phyloP scores from a whole-genome alignment of 2,797 vertebrate species.

The Oryzias sinensis region DNA sequence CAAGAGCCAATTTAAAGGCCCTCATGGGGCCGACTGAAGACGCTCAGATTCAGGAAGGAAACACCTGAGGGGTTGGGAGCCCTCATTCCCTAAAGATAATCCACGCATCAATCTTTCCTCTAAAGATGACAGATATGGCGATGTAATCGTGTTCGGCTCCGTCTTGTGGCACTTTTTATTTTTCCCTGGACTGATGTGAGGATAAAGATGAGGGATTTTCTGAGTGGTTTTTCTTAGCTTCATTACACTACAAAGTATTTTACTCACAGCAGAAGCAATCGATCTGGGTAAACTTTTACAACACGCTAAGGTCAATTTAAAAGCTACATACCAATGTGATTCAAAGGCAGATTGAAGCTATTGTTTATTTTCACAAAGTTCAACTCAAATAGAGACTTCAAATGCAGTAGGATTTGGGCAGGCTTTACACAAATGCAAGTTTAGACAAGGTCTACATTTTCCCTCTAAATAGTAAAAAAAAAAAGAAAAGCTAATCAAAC shows the following conservation, averaged over 20 bases:
- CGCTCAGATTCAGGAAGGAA: constrained; percentile 50
- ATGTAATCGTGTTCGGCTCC: constrained; percentile 71
- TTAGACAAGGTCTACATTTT: constrained; percentile 46
- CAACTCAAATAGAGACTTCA: constrained; percentile 30
- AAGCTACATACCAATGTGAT: constrained; percentile 10
- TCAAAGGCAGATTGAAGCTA: constrained; percentile 1
- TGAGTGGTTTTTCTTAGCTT: constrained; percentile 44
- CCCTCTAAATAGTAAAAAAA: constrained; percentile 37
- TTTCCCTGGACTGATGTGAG: constrained; percentile 62
- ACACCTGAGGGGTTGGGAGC: constrained; percentile 59
- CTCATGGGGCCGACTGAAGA: constrained; percentile 51
- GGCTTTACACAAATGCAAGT: constrained; percentile 38
- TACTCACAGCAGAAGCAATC: constrained; percentile 21
- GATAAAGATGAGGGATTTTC: constrained; percentile 77
- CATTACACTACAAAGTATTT: constrained; percentile 5
- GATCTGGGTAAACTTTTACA: constrained; percentile 26
- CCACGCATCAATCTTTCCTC: constrained; percentile 75
- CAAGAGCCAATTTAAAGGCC: constrained; percentile 76
- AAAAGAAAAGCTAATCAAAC: constrained; percentile 34
- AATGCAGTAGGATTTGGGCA: constrained; percentile 26
- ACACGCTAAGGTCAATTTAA: constrained; percentile 11
- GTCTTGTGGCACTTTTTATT: constrained; percentile 63
- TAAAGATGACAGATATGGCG: constrained; percentile 78
- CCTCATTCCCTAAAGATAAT: constrained; percentile 49
- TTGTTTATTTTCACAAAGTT: constrained; percentile 1